Evolutionary conservation across 2,888 invertebrate species (phyloP), one percentile per base, ranked within the genome.

Genomic region (Cerastoderma edule): DNA sequence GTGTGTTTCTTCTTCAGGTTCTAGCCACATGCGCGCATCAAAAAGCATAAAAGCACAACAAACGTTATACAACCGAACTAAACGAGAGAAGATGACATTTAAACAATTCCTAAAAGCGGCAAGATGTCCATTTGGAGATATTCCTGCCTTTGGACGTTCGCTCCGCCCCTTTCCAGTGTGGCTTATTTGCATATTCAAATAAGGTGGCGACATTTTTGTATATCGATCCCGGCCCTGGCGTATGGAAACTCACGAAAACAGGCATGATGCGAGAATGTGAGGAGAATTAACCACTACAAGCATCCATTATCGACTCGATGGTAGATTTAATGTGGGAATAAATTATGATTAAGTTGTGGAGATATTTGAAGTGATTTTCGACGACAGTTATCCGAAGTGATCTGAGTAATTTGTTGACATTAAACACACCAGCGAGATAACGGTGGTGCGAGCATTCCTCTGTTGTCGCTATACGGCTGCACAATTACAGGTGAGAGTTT

Each of bases 261-360:
- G 39, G 27, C 39, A 60, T 60, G 35, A 39, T 33, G 60, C 8
- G 19, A 13, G 60, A 60, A 39, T 39, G 39, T 60, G 60, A 27
- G 22, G 22, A 60, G 24, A 39, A 60, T 39, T 22, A 24, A n/a
- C 8, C 60, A 60, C 39, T 35, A 60, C 60, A 60, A 33, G 35
- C 16, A 39, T 28, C 60, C 60, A 60, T 60, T 60, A 60, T 60
- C 60, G 39, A 35, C 60, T 28, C n/a, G 39, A 19, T 39, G 39
- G 39, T 60, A 39, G 60, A 24, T 60, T 60, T 60, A 60, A 73
- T 64, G 46, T 56, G 78, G 67, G 78, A 72, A 78, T 75, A 78
- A 78, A 78, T 78, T 78, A 78, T 75, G 78, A 75, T 72, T 75
- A 72, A 78, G 39, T 60, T 78, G 72, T 63, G 75, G 75, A 75